These are phyloP conservation scores for Nebria brevicollis DNA, from an alignment of 2,888 invertebrate genomes.

Conservation along the genomic window DNA sequence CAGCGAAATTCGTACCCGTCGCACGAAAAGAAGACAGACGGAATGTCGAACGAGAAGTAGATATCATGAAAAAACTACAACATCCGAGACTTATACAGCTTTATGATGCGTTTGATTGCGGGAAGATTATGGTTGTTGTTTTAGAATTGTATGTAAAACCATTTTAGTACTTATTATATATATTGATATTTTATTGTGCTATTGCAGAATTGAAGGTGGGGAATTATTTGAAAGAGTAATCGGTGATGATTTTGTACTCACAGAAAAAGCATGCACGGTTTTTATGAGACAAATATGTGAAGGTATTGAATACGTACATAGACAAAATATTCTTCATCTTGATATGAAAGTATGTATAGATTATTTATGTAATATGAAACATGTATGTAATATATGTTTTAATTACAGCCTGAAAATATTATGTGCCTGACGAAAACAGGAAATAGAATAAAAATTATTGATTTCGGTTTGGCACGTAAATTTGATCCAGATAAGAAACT, in stretches of 20 bases:
- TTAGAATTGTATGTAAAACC: constrained; percentile 90
- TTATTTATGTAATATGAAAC: constrained; percentile 5
- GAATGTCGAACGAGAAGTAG: constrained; percentile 94
- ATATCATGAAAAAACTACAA: constrained; percentile 93
- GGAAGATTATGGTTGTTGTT: constrained; percentile 95
- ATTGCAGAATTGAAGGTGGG: constrained; percentile 93
- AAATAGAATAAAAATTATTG: constrained; percentile 98
- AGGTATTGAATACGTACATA: constrained; percentile 96
- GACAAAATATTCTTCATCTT: constrained; percentile 93
- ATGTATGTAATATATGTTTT: constrained; percentile 22
- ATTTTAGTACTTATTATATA: too few species aligned
- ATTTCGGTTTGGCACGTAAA: constrained; percentile 95
- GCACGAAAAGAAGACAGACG: constrained; percentile 86
- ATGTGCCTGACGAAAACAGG: constrained; percentile 94
- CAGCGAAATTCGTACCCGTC: constrained; percentile 92
- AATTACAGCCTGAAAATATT: constrained; percentile 93
- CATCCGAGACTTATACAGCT: constrained; percentile 97
- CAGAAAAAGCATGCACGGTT: constrained; percentile 94
- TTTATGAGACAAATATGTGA: constrained; percentile 99
- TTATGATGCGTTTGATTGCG: constrained; percentile 96
- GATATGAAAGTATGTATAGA: constrained; percentile 87
- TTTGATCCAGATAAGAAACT: constrained; percentile 92
- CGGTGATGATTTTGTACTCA: constrained; percentile 96
- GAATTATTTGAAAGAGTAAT: constrained; percentile 99
- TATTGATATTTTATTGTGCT: constrained; percentile 17